Percentiles rank a stretch among this genome's conserved stretches.
phyloP scores from a whole-genome alignment of 2,888 invertebrate genomes.

The Anoplius nigerrimus region DNA sequence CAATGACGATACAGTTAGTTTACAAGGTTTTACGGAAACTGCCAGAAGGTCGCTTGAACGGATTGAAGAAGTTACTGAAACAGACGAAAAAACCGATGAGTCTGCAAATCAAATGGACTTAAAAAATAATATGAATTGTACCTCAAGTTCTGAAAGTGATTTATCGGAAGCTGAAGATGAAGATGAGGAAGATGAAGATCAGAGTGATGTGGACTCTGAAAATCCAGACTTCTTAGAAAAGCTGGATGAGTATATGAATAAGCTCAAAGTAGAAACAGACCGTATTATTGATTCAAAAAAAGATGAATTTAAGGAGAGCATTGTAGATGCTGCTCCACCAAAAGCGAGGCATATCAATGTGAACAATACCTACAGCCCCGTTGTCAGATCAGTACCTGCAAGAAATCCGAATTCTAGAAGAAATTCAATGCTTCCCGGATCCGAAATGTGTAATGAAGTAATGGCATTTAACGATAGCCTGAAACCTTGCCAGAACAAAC shows the following conservation, averaged over 20 bases:
- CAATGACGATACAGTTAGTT: conserved; percentile 75
- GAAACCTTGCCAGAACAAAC: conserved; percentile 60
- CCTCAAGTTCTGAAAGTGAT: conserved; percentile 74
- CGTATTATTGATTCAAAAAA: conserved; percentile 74
- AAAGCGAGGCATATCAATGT: conserved; percentile 56
- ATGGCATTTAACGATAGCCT: conserved; percentile 65
- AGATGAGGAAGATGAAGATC: conserved; percentile 76
- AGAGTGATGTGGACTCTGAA: conserved; percentile 77
- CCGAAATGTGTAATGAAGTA: conserved; percentile 71
- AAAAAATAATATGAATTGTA: conserved; percentile 69
- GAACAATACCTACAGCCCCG: conserved; percentile 63
- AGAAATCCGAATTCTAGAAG: conserved; percentile 70
- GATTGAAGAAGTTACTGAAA: conserved; percentile 77
- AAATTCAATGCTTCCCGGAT: conserved; percentile 71
- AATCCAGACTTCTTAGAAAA: conserved; percentile 84
- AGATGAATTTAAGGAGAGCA: conserved; percentile 58
- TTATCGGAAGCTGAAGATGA: conserved; percentile 65
- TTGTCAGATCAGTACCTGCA: conserved; percentile 63
- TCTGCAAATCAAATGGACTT: conserved; percentile 63
- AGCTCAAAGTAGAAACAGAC: conserved; percentile 84
- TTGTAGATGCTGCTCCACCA: conserved; percentile 54
- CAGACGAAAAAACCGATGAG: conserved; percentile 72
- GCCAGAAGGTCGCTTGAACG: conserved; percentile 77
- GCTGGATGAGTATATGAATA: conserved; percentile 83
- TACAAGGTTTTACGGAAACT: conserved; percentile 75